Base-by-base conservation (phyloP, 2,888 invertebrate species). In the Resseliella maxima region DNA sequence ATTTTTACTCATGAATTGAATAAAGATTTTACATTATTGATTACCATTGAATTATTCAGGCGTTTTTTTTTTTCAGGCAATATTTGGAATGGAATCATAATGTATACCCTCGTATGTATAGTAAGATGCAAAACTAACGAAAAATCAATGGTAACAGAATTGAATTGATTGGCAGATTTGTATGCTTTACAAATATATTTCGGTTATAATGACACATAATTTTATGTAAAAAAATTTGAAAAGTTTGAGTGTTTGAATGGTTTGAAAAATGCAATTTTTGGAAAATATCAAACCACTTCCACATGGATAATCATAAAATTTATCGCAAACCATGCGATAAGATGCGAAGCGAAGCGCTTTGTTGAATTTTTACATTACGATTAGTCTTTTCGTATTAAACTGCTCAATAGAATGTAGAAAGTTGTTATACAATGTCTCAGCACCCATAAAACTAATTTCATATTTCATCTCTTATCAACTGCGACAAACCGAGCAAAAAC, bases 391-490 rank as follows among this genome's bases (percentile, higher is more conserved):
- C 15, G 27, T 27, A 59, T 59, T 59, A 59, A 24, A 50, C 2
- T n/a, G 41, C 50, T 2, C 10, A 50, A 8, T 50, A 8, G 50
- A 18, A 50, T 27, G 15, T 27, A 41, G 50, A 50, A 50, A 50
- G 2, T 18, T 8, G 50, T 50, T 2, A 3, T 12, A 24, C 59
- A 59, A n/a, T n/a, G 1, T 59, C 24, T 59, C 12, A 3, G 59
- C 24, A 3, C 18, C 0, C 5, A 59, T 59, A 59, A 59, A 24
- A n/a, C 59, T n/a, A n/a, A 3, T 59, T 59, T 27, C 24, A 59
- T 59, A 59, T 59, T 59, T 59, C 59, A 59, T 59, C 24, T 59
- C 24, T 59, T 59, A 59, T 59, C 59, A 59, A 59, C 24, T 50
- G 50, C 41, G n/a, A n/a, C n/a, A n/a, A n/a, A n/a, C n/a, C n/a